These are phyloP conservation scores for Himalopsyche anomala DNA, from an alignment of 2,888 invertebrate genomes.

Conservation along the genomic window DNA sequence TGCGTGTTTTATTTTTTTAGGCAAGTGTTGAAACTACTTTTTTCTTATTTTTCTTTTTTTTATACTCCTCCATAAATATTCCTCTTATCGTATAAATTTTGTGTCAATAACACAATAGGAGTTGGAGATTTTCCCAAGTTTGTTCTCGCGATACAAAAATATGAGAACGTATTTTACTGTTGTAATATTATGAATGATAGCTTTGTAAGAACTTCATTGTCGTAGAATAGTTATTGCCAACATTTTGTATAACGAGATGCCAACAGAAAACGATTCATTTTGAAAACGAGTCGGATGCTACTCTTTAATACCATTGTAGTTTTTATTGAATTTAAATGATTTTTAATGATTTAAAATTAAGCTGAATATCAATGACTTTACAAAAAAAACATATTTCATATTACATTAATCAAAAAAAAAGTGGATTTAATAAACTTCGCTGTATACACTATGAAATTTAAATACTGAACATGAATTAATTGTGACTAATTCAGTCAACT, in stretches of 20 bases:
- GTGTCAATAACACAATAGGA: slow-evolving; percentile 38
- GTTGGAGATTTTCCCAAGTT: slow-evolving; percentile 29
- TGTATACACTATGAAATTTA: no score
- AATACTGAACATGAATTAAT: no score
- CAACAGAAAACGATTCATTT: background rate
- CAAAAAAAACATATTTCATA: no score
- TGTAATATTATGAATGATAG: slow-evolving; percentile 38
- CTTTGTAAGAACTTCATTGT: slow-evolving; percentile 43
- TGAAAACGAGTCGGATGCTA: background rate
- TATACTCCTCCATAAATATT: slow-evolving; percentile 42
- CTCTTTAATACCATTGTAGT: no score
- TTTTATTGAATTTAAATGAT: no score
- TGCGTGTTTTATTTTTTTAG: slow-evolving; percentile 11
- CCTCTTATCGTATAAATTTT: slow-evolving; percentile 41
- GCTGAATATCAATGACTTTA: no score
- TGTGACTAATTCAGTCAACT: no score
- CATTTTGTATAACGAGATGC: background rate
- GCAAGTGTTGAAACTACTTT: slow-evolving; percentile 37
- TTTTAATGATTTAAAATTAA: no score
- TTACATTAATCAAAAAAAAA: no score
- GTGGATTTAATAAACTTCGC: no score
- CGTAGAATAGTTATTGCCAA: slow-evolving; percentile 34
- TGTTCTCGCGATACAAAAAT: slow-evolving; percentile 35
- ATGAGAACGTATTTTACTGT: slow-evolving; percentile 38
- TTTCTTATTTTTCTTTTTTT: slow-evolving; percentile 9